phyloP scores from a whole-genome alignment of 2,888 invertebrate genomes.

The Pristionchus maxplancki region DNA sequence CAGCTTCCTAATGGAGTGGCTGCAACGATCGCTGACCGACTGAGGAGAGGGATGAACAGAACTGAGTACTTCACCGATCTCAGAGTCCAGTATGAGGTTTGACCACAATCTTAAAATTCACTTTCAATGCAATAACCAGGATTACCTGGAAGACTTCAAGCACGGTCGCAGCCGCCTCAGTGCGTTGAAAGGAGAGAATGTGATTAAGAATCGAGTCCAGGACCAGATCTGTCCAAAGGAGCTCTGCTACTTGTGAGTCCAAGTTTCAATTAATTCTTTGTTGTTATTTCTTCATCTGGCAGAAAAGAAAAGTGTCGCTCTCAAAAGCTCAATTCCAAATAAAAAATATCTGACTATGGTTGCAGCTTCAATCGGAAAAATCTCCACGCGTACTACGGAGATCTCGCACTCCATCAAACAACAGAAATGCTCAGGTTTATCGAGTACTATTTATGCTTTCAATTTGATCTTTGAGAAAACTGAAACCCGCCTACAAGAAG shows the following conservation, averaged over 20 bases:
- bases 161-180: neutral
- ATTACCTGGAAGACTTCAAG: conserved; percentile 16
- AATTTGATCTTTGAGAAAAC: too few relatives aligned
- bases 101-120: too few relatives aligned
- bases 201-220: conserved; percentile 31
- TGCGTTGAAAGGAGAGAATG: neutral
- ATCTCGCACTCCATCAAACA: conserved; percentile 6
- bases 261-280: neutral
- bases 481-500: neutral
- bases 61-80: neutral
- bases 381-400: conserved; percentile 25
- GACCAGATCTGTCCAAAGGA: conserved; percentile 15
- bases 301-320: too few relatives aligned
- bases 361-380: conserved; percentile 3
- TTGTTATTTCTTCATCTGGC: too few relatives aligned
- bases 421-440: conserved; percentile 14
- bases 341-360: too few relatives aligned
- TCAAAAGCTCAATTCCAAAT: too few relatives aligned
- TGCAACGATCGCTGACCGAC: neutral
- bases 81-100: neutral
- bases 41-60: neutral
- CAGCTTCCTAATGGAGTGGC: neutral
- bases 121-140: too few relatives aligned
- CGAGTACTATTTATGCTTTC: too few relatives aligned
- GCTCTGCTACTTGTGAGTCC: neutral